Base-by-base conservation (phyloP, 1,140 invertebrate genomes). In the Pseudomyrmex dendroicus region DNA sequence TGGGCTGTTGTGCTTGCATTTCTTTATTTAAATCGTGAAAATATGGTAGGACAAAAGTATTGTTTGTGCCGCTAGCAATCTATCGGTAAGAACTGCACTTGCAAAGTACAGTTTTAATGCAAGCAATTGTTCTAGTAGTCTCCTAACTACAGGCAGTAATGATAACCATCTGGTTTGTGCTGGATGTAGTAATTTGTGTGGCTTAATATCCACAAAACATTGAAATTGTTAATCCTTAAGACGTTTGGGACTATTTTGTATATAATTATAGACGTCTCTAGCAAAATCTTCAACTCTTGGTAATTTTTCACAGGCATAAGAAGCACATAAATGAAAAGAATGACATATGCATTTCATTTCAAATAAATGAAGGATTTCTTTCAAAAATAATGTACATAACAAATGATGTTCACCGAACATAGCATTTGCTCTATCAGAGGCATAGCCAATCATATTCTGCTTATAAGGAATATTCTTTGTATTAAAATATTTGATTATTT, bases 81-180 rank as follows among this genome's bases (percentile, higher is more conserved):
- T 78, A 48, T 88, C 84, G 9, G 13, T 15, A 1, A 82, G 10
- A 64, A 78, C 20, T 78, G 82, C n/a, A 50, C 61, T 12, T 70
- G 48, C 25, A 68, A 86, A 89, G 50, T 84, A 80, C 5, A 89
- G 63, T 50, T 52, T 73, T n/a, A 88, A 56, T n/a, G 82, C 73
- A 56, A 52, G 8, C 20, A 61, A 84, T 73, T 88, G 84, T 10
- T 86, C 77, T 17, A 86, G 62, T 12, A 86, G 10, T 59, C 82
- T 72, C 44, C 83, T 56, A 56, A 63, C 44, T 44, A 63, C 61
- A 13, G 25, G 44, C 44, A 63, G 8, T 15, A 63, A 7, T 44
- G 61, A 63, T 44, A 44, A 25, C 61, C 13, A 63, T 44, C 61
- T 22, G 44, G 61, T 63, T 63, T 63, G 35, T 44, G 61, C 13